phyloP scores from a whole-genome alignment of 2,113 vertebrate species.

The Chauna torquata region DNA sequence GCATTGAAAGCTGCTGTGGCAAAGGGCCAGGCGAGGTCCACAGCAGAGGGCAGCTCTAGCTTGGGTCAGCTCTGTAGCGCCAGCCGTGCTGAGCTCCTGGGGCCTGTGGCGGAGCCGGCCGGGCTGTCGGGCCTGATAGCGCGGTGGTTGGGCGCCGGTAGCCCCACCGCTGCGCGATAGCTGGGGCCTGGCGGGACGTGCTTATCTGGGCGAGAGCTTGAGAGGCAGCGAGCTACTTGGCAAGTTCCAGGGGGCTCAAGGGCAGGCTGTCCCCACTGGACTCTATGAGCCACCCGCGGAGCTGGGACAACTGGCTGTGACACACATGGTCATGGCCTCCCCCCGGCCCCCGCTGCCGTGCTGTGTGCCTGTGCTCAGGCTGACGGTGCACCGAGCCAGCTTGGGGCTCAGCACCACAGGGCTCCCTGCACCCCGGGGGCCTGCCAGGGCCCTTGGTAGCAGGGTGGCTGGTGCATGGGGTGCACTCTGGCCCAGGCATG shows the following conservation, averaged over 20 bases:
- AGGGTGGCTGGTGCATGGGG: rapidly evolving
- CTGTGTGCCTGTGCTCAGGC: rapidly evolving
- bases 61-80: background rate
- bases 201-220: rapidly evolving
- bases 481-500: rapidly evolving
- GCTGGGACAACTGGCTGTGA: background rate
- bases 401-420: rapidly evolving
- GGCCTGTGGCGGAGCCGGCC: background rate
- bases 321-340: background rate
- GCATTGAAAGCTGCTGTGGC: background rate
- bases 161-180: background rate
- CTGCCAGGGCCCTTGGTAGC: background rate
- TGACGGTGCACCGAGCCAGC: background rate
- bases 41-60: rapidly evolving
- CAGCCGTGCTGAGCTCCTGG: background rate
- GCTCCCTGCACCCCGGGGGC: background rate
- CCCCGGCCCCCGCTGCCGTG: background rate
- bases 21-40: rapidly evolving
- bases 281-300: background rate
- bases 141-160: rapidly evolving
- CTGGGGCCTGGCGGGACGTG: rapidly evolving
- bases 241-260: background rate
- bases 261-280: background rate
- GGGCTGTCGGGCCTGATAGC: background rate
- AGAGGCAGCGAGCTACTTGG: background rate